These are phyloP conservation scores for Anomalospiza imberbis DNA, from an alignment of 2,797 vertebrate species.

Conservation along the genomic window DNA sequence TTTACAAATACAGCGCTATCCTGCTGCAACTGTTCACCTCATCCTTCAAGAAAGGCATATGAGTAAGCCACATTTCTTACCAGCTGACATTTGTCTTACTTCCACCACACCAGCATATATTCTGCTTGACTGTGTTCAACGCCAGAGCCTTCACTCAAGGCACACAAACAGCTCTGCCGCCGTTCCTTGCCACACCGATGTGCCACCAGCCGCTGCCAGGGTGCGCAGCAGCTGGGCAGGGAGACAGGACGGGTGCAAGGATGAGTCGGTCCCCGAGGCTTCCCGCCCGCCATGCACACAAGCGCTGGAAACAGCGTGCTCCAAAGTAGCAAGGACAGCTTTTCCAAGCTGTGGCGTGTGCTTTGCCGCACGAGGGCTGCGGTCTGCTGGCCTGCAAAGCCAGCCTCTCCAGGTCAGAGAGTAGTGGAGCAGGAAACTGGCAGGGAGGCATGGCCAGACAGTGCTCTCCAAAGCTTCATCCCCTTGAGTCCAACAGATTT, in stretches of 20 bases:
- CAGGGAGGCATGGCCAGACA: neutral
- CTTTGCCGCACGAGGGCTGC: neutral
- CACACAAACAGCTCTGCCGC: rapidly evolving
- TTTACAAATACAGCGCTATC: neutral
- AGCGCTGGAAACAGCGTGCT: neutral
- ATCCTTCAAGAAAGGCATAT: neutral
- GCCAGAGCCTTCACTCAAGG: neutral
- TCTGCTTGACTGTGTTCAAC: neutral
- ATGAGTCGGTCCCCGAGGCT: neutral
- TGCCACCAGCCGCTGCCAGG: neutral
- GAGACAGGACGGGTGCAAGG: rapidly evolving
- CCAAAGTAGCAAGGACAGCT: neutral
- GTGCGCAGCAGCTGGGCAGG: neutral
- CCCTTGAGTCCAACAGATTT: neutral
- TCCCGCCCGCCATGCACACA: neutral
- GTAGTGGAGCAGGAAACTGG: neutral
- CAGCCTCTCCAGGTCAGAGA: neutral
- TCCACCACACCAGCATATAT: neutral
- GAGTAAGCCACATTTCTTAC: neutral
- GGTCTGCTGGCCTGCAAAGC: neutral
- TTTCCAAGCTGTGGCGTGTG: neutral
- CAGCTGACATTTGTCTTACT: neutral
- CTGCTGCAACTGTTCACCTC: neutral
- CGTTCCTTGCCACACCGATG: rapidly evolving
- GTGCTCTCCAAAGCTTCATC: neutral